Evolutionary conservation across 2,113 vertebrate species (phyloP).

Genomic region (Madoqua kirkii): DNA sequence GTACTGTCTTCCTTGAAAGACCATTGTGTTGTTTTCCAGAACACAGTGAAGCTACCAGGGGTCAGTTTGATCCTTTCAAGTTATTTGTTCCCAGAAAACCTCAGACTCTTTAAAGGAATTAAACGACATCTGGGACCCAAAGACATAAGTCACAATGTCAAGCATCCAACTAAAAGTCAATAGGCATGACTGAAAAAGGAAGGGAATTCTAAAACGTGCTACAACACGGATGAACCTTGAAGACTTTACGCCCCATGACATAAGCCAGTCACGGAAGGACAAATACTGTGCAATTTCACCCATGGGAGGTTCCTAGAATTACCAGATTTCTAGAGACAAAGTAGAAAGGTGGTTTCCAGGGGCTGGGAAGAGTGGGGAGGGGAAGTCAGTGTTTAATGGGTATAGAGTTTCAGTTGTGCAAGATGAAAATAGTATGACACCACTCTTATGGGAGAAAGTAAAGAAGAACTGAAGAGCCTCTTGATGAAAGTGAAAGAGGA

Average conservation of each 20-base stretch:
- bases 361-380: rapidly evolving
- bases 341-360: background rate
- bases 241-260: background rate
- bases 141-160: background rate
- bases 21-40: background rate
- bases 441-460: too few relatives aligned
- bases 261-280: background rate
- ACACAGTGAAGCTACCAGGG: background rate
- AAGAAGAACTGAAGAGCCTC: too few relatives aligned
- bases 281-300: background rate
- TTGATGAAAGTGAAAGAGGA: too few relatives aligned
- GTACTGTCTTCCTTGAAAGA: background rate
- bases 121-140: background rate
- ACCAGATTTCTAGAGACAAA: background rate
- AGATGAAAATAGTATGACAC: background rate
- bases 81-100: background rate
- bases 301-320: background rate
- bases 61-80: background rate
- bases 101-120: background rate
- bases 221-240: background rate
- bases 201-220: background rate
- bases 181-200: background rate
- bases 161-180: background rate
- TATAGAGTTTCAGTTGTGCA: background rate
- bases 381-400: background rate